Evolutionary conservation across 2,113 vertebrate genomes (phyloP).

Genomic region (Sturnira hondurensis): DNA sequence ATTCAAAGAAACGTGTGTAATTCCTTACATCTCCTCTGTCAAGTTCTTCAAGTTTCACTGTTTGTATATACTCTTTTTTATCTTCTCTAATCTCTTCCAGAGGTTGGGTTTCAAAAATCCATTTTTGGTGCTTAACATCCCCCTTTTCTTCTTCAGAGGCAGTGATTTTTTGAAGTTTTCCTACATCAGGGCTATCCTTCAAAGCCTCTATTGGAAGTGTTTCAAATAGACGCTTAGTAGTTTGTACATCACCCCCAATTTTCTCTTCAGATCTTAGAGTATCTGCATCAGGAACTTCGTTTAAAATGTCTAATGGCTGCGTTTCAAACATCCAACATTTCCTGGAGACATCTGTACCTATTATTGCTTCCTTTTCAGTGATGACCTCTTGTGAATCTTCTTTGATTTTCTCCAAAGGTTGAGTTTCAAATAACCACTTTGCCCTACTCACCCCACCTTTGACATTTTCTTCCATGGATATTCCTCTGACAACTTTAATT

Average conservation of each 20-base stretch:
- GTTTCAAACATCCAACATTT: conserved; percentile 94
- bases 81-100: conserved; percentile 91
- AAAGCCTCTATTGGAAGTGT: conserved; percentile 84
- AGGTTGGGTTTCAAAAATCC: conserved; percentile 91
- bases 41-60: conserved; percentile 89
- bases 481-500: conserved; percentile 85
- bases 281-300: conserved; percentile 82
- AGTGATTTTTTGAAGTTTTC: conserved; percentile 84
- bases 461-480: conserved; percentile 87
- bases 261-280: conserved; percentile 81
- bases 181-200: conserved; percentile 86
- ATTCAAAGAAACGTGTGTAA: conserved; percentile 89
- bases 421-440: conserved; percentile 91
- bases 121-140: conserved; percentile 90
- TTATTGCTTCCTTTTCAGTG: conserved; percentile 82
- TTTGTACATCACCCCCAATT: conserved; percentile 88
- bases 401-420: conserved; percentile 86
- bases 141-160: conserved; percentile 89
- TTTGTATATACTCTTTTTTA: conserved; percentile 84
- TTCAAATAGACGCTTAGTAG: conserved; percentile 91
- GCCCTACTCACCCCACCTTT: conserved; percentile 83
- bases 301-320: conserved; percentile 88
- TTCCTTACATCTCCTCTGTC: conserved; percentile 89
- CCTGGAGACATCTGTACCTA: conserved; percentile 87
- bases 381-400: conserved; percentile 80